Evolutionary conservation across 2,888 invertebrate genomes (phyloP), one percentile per base, ranked within the genome.

Genomic region (Drymonia ruficornis): DNA sequence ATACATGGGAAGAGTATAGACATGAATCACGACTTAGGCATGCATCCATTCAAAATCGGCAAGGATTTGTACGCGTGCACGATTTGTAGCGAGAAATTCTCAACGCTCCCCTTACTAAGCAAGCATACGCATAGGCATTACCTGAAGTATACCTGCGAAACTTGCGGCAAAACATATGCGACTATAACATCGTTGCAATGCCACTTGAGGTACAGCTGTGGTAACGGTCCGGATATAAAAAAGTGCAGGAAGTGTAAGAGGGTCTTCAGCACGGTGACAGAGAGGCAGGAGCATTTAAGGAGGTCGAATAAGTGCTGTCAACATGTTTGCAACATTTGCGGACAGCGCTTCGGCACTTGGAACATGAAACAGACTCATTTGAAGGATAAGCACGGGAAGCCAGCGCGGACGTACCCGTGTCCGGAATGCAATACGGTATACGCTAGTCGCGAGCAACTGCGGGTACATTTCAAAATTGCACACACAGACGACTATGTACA

Each of bases 81-180:
- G 0, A 58, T 81, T 13, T 82, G 82, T 57, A 52, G 65, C 0
- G 72, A 74, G 23, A 72, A 70, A 49, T 65, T 73, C 29, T 70
- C 70, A 0, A 69, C 62, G 9, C 34, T 75, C 3, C 68, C 73
- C 0, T 50, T 79, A 4, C 51, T 76, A 1, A 78, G 78, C 28
- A 74, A 55, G 49, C 70, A 70, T 23, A 73, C 76, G 1, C 74
- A 79, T 44, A 64, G 67, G 0, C 81, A 83, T 54, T 85, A 78
- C 47, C 69, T 70, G 2, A 79, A 75, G 50, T 81, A 76, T 42
- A 74, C 80, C 0, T 83, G 83, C 9, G 80, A 83, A 50, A 29
- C 70, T 1, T 82, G 82, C 49, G 82, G 81, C 0, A 80, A 76
- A 48, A 74, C 74, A 1, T 81, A 78, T 44, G 72, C 73, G 0